phyloP scores from a whole-genome alignment of 2,797 vertebrate genomes.

The Hydrocynus forskahlii region DNA sequence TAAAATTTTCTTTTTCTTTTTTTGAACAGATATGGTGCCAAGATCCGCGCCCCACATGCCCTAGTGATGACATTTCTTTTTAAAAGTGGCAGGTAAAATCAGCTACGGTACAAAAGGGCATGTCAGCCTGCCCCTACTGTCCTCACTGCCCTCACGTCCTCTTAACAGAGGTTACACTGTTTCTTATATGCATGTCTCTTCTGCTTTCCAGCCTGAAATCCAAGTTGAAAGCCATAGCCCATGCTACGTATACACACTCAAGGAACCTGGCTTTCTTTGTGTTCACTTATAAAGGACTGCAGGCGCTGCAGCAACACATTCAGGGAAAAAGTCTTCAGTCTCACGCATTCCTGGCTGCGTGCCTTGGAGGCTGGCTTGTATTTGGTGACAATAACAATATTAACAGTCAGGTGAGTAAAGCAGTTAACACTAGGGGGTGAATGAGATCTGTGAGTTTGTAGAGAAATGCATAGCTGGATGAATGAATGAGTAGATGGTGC shows the following conservation, averaged over 20 bases:
- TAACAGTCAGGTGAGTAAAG: constrained; percentile 90
- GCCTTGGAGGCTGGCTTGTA: constrained; percentile 88
- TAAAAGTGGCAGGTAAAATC: constrained; percentile 88
- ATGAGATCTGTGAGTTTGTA: too few relatives aligned
- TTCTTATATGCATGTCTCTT: neutral
- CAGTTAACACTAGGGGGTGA: neutral
- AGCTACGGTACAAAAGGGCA: neutral
- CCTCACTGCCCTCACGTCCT: neutral
- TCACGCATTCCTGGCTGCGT: constrained; percentile 93
- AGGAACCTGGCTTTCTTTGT: constrained; percentile 92
- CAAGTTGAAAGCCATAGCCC: constrained; percentile 86
- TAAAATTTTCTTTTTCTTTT: neutral
- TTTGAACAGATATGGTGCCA: constrained; percentile 88
- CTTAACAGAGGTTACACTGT: neutral
- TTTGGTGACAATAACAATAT: constrained; percentile 93
- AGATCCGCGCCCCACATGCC: constrained; percentile 94
- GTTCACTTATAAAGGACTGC: constrained; percentile 91
- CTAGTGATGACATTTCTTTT: constrained; percentile 98
- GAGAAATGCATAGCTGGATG: too few relatives aligned
- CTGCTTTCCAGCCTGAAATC: constrained; percentile 81
- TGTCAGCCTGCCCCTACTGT: neutral
- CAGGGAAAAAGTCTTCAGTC: constrained; percentile 85
- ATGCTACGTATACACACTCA: constrained; percentile 91
- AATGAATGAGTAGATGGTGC: too few relatives aligned
- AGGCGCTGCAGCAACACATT: constrained; percentile 80